Percentiles rank a stretch among this genome's conserved stretches.
phyloP scores from a whole-genome alignment of 64 coral and sea anemone genomes.

The Dendrophyllia cribrosa region DNA sequence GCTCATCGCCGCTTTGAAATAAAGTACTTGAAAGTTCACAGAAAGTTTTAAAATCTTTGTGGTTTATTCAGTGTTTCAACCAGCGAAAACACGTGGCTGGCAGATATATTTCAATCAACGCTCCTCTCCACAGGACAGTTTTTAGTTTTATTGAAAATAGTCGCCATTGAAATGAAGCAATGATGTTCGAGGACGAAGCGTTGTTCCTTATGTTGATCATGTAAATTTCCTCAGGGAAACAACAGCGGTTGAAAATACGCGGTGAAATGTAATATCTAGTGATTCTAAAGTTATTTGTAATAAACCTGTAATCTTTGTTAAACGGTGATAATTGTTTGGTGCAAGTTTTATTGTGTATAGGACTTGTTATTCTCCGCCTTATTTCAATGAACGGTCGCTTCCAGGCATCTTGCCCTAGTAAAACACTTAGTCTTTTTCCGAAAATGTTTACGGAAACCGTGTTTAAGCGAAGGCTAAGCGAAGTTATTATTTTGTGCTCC shows the following conservation, averaged over 20 bases:
- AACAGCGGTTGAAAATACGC: neutral
- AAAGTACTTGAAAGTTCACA: neutral
- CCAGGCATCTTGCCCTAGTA: neutral
- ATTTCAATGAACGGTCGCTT: neutral
- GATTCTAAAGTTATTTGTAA: constrained; percentile 2
- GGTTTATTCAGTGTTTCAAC: too few relatives aligned
- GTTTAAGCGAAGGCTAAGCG: neutral
- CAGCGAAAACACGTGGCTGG: neutral
- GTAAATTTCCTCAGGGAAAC: neutral
- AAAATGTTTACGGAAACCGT: neutral
- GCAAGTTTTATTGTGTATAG: neutral
- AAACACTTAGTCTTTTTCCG: neutral
- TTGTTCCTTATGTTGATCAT: neutral
- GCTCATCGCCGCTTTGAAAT: neutral
- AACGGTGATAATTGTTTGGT: neutral
- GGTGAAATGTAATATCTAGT: neutral
- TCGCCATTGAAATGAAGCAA: neutral
- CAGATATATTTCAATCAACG: neutral
- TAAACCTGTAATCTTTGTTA: constrained; percentile 10
- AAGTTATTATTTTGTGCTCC: too few relatives aligned
- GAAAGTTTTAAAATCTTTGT: too few relatives aligned
- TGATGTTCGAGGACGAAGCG: neutral
- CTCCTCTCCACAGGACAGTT: constrained; percentile 2
- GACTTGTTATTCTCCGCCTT: neutral
- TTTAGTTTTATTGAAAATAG: neutral